Percentiles rank a stretch among this genome's conserved stretches.
Evolutionary conservation across 1,140 invertebrate species (phyloP).

Genomic region (Drosophila tani): DNA sequence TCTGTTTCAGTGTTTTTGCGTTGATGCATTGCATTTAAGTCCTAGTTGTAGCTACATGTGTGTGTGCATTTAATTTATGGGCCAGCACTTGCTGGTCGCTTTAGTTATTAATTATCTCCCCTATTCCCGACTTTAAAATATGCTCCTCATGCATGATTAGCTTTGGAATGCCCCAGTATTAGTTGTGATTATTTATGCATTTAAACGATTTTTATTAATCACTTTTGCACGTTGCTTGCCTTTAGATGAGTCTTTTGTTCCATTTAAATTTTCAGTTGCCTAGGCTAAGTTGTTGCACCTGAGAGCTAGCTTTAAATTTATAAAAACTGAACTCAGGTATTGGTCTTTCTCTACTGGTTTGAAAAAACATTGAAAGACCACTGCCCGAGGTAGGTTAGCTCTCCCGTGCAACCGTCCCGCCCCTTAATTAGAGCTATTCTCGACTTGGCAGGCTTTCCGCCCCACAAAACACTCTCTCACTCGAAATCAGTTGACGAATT

Average conservation of each 20-base stretch:
- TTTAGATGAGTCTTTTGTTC: slow-evolving; percentile 14
- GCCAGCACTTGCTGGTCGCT: slow-evolving; percentile 51
- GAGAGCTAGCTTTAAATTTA: not conserved
- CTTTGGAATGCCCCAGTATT: slow-evolving; percentile 28
- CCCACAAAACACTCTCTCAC: slow-evolving; percentile 55
- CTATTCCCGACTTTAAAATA: slow-evolving; percentile 19
- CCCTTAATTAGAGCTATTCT: slow-evolving; percentile 79
- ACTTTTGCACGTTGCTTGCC: slow-evolving; percentile 45
- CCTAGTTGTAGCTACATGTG: slow-evolving; percentile 9
- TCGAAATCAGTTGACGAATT: slow-evolving; percentile 70
- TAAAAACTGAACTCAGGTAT: not conserved
- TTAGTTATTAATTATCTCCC: slow-evolving; percentile 67
- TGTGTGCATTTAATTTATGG: slow-evolving; percentile 63
- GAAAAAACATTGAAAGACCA: slow-evolving; percentile 8
- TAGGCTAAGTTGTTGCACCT: slow-evolving; percentile 46
- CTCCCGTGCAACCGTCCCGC: slow-evolving; percentile 71
- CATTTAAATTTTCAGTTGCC: slow-evolving; percentile 28
- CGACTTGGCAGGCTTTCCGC: slow-evolving; percentile 85
- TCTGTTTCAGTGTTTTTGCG: slow-evolving; percentile 6
- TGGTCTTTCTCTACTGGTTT: not conserved
- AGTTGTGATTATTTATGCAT: not conserved
- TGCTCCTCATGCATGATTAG: slow-evolving; percentile 49
- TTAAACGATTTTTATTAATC: not conserved
- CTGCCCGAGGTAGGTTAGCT: slow-evolving; percentile 34
- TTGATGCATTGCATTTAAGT: slow-evolving; percentile 44